Conservation (phyloP, 1,140 invertebrate species). For the Drosophila quadrilineata region DNA sequence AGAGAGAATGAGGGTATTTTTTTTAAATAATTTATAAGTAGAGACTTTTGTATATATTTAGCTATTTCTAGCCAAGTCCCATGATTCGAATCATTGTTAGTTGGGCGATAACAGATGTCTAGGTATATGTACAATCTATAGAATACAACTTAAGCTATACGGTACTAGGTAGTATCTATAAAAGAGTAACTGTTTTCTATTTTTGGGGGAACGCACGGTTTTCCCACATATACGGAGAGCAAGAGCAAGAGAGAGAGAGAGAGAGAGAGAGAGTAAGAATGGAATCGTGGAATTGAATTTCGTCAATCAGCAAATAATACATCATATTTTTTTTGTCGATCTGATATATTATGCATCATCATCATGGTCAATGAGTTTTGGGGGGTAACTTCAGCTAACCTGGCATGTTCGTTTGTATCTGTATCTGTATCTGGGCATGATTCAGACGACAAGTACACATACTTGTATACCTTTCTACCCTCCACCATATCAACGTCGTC, state of each 20-base stretch:
- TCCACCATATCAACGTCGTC: not conserved
- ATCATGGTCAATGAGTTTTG: conserved; percentile 61
- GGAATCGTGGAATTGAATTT: conserved; percentile 14
- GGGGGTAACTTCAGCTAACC: conserved; percentile 1
- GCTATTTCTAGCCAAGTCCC: conserved; percentile 10
- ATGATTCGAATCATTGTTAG: conserved; percentile 12
- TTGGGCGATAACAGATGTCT: conserved; percentile 18
- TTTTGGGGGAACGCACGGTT: not conserved
- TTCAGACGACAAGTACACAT: conserved; percentile 42
- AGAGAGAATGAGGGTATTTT: too few relatives aligned
- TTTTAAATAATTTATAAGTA: too few relatives aligned
- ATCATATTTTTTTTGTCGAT: conserved; percentile 20
- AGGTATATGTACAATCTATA: too few relatives aligned
- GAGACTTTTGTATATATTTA: too few relatives aligned
- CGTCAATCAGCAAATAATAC: conserved; percentile 27
- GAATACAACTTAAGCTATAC: conserved; percentile 15
- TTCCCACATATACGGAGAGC: not conserved
- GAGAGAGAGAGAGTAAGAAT: not conserved
- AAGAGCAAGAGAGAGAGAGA: not conserved
- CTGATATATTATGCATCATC: conserved; percentile 57
- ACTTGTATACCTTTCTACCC: not conserved
- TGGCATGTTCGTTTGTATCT: not conserved
- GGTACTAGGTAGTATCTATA: conserved; percentile 17
- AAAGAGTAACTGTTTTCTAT: conserved; percentile 4
- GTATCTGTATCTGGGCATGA: conserved; percentile 35